Conservation (phyloP, 2,113 vertebrate species). For the Hippocampus comes region DNA sequence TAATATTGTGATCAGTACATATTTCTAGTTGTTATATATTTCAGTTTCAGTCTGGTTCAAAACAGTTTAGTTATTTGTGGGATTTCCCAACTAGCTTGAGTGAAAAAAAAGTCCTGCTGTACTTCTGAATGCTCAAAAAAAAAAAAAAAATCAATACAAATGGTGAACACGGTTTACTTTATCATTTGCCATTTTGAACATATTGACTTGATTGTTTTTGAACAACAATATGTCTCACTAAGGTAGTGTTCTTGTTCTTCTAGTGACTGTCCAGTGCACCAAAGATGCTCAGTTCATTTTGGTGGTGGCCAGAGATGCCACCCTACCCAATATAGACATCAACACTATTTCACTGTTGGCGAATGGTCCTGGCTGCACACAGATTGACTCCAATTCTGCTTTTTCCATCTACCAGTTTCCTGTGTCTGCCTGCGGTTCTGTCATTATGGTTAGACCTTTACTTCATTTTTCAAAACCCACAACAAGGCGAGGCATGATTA, state of each 20-base stretch:
- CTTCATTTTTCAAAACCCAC: neutral
- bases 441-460: constrained; percentile 47
- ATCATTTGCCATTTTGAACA: neutral
- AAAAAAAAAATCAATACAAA: neutral
- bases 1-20: neutral
- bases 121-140: neutral
- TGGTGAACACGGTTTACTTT: neutral
- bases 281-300: constrained; percentile 65
- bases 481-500: no score
- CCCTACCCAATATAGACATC: constrained; percentile 53
- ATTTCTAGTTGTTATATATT: neutral
- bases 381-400: constrained; percentile 47
- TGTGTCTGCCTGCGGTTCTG: constrained; percentile 58
- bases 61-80: neutral
- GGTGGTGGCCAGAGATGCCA: constrained; percentile 59
- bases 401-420: constrained; percentile 67
- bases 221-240: neutral
- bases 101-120: neutral
- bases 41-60: neutral
- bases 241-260: constrained; percentile 5
- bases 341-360: constrained; percentile 33
- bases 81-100: neutral
- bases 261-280: constrained; percentile 70
- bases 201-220: neutral
- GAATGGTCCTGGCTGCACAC: constrained; percentile 31